phyloP scores from a whole-genome alignment of 2,113 vertebrate species.

The Lucifuga dentata region DNA sequence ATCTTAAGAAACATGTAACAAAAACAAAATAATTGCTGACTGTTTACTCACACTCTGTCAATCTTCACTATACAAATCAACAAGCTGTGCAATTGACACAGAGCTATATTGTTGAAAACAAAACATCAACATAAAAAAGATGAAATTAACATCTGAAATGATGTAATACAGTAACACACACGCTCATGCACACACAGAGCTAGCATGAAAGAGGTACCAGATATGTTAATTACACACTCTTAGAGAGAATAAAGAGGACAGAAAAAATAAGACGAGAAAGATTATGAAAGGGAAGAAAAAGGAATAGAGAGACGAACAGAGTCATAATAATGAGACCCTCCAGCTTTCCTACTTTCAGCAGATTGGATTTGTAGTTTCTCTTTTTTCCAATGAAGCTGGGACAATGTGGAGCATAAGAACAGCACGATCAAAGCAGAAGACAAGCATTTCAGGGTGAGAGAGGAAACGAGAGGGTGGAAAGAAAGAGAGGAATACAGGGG shows the following conservation, averaged over 20 bases:
- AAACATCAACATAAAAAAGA: constrained; percentile 48
- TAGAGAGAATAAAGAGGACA: constrained; percentile 57
- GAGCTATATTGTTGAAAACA: constrained; percentile 53
- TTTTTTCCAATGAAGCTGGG: constrained; percentile 11
- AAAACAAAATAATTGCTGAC: constrained; percentile 42
- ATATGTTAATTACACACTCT: constrained; percentile 67
- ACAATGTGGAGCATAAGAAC: constrained; percentile 29
- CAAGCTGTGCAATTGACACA: constrained; percentile 58
- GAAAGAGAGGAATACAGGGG: constrained; percentile 13
- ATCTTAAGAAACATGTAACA: constrained; percentile 40
- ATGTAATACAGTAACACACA: constrained; percentile 55
- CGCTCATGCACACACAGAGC: constrained; percentile 3
- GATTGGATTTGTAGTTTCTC: constrained; percentile 50
- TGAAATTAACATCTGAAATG: constrained; percentile 67
- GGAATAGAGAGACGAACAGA: constrained; percentile 42
- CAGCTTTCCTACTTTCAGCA: constrained; percentile 32
- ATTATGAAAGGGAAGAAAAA: constrained; percentile 42
- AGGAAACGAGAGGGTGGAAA: background rate
- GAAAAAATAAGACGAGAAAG: background rate
- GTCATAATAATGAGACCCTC: constrained; percentile 62
- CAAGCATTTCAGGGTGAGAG: constrained; percentile 5
- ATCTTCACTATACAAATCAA: constrained; percentile 48
- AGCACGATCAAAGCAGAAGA: constrained; percentile 53
- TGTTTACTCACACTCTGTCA: constrained; percentile 47
- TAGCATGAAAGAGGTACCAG: constrained; percentile 59